Evolutionary conservation across 2,797 vertebrate species (phyloP), one percentile per base, ranked within the genome.

Genomic region (Benthosema pterotum): DNA sequence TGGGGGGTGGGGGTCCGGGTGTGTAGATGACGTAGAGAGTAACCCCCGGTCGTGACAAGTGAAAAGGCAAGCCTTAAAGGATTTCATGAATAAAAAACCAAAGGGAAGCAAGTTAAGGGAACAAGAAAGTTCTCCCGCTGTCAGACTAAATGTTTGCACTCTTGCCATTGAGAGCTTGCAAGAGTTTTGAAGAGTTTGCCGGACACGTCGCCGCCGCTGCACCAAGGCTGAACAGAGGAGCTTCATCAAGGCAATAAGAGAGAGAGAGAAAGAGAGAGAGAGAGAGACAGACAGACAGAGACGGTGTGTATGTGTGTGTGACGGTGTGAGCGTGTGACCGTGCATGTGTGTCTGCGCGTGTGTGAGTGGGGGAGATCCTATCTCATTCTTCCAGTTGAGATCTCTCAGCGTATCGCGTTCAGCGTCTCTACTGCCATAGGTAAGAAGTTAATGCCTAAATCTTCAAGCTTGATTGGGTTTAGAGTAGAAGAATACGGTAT

Each of bases 11-110:
- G 32, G 25, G 25, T 4, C 1, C 22, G 22, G 22, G 22, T 25
- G 22, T 25, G 22, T 25, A 25, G 90, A 93, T 97, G 96, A 97
- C 96, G 96, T 97, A 93, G 93, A 92, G 92, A 76, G 63, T 88
- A 84, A 91, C 91, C 91, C 93, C 93, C 92, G 79, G 90, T 69
- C 78, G 93, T 92, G 94, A 93, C 93, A 88, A 90, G 87, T 88
- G 84, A 85, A 94, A 93, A 95, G 94, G 93, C 92, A 93, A 87
- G 88, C 86, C 90, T 92, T 87, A 85, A 38, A 38, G 87, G 87
- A 88, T 78, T 90, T 86, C 88, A 91, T 92, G 91, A 91, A 95
- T 96, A 96, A 95, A 97, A 85, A 93, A 95, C 95, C 94, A 89
- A 82, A 90, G 91, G 83, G 87, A 88, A 89, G 87, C 91, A 80